A percentile compares a stretch with the other conserved stretches of the same genome.
These are phyloP conservation scores for Actias luna DNA, from an alignment of 2,888 invertebrate species.

Conservation along the genomic window DNA sequence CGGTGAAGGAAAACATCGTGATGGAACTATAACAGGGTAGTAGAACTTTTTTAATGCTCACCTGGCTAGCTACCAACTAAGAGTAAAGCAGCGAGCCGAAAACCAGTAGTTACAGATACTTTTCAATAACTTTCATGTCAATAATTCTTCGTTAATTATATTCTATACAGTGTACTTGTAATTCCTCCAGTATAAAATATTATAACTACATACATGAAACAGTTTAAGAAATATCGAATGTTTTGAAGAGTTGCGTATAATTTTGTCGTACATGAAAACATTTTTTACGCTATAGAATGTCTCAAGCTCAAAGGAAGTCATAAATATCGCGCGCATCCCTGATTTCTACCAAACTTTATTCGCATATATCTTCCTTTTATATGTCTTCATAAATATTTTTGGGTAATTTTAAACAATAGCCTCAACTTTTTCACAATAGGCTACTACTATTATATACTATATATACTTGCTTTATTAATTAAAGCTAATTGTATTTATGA, in stretches of 20 bases:
- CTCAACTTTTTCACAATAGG: background rate
- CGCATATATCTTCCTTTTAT: conserved; percentile 35
- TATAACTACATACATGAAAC: background rate
- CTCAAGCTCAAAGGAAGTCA: conserved; percentile 61
- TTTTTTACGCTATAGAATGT: conserved; percentile 69
- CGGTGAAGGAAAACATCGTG: too few species aligned
- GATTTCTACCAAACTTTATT: conserved; percentile 62
- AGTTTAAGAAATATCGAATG: background rate
- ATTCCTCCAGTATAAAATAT: too few species aligned
- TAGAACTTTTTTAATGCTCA: too few species aligned
- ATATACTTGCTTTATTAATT: background rate
- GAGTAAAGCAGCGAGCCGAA: too few species aligned
- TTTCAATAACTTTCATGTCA: too few species aligned
- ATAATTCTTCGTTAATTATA: too few species aligned
- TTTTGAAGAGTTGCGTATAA: conserved; percentile 46
- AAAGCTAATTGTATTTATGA: background rate
- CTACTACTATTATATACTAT: too few species aligned
- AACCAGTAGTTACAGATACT: too few species aligned
- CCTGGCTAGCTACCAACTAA: too few species aligned
- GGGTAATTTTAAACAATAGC: background rate
- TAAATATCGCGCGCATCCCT: conserved; percentile 68
- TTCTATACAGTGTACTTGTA: too few species aligned
- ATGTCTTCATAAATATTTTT: conserved; percentile 4
- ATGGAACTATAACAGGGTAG: too few species aligned
- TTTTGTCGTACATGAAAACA: conserved; percentile 60